phyloP scores from a whole-genome alignment of 2,113 vertebrate genomes.

The Shinisaurus crocodilurus region DNA sequence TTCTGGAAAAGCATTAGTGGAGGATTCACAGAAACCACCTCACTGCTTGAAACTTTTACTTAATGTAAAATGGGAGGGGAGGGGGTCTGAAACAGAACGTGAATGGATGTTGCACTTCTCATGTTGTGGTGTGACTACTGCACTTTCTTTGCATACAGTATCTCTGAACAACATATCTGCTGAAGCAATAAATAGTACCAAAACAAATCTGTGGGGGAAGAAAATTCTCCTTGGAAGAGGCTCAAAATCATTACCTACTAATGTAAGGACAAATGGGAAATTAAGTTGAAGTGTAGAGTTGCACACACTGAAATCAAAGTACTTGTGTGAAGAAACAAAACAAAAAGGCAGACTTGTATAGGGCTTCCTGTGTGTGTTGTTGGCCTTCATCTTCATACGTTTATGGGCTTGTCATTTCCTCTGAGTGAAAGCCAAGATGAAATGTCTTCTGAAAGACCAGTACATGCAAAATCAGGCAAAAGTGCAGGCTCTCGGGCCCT shows the following conservation, averaged over 20 bases:
- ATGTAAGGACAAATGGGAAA: constrained; percentile 29
- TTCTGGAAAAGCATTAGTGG: constrained; percentile 80
- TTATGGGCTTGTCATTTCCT: background rate
- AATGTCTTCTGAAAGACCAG: background rate
- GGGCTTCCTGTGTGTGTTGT: background rate
- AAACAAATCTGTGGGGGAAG: constrained; percentile 61
- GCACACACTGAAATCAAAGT: constrained; percentile 36
- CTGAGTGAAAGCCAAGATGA: background rate
- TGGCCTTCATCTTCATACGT: background rate
- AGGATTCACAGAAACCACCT: constrained; percentile 61
- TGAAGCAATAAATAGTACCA: constrained; percentile 63
- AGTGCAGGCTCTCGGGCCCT: background rate
- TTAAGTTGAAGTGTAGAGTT: constrained; percentile 54
- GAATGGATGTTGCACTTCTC: background rate
- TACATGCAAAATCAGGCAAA: constrained; percentile 2
- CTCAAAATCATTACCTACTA: constrained; percentile 66
- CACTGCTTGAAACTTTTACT: constrained; percentile 49
- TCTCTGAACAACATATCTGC: constrained; percentile 57
- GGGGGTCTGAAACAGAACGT: background rate
- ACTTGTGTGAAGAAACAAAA: constrained; percentile 9
- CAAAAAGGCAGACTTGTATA: too few species aligned
- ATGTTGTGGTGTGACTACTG: constrained; percentile 20
- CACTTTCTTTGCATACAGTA: constrained; percentile 46
- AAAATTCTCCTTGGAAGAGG: constrained; percentile 65
- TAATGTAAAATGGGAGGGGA: constrained; percentile 40